Conservation (phyloP, 1,140 invertebrate genomes). For the Eueides isabella region DNA sequence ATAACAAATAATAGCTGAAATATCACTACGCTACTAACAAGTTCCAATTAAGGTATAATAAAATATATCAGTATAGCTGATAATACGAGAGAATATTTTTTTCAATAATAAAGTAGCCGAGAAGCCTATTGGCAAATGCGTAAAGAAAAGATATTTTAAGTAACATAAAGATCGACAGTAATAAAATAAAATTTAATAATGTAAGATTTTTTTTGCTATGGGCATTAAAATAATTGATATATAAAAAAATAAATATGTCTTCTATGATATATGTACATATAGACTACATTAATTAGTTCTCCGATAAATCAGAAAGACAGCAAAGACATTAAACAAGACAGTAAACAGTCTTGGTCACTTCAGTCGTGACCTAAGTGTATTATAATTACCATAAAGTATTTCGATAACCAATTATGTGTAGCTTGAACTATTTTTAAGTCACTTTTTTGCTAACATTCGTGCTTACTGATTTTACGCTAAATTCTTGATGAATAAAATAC, state of each 20-base stretch:
- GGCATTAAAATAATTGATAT: neutral
- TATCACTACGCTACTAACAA: too few species aligned
- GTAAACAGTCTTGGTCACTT: conserved; percentile 44
- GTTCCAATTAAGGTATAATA: too few species aligned
- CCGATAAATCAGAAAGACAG: neutral
- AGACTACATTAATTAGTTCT: neutral
- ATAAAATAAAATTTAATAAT: too few species aligned
- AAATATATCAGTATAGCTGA: too few species aligned
- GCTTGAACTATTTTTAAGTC: conserved; percentile 37
- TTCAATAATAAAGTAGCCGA: too few species aligned
- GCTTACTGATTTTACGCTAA: conserved; percentile 45
- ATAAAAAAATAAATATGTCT: neutral
- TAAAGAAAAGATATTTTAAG: too few species aligned
- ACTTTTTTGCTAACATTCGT: conserved; percentile 44
- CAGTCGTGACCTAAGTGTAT: conserved; percentile 50
- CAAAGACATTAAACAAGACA: conserved; percentile 41
- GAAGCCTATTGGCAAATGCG: too few species aligned
- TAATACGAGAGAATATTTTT: too few species aligned
- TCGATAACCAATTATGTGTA: conserved; percentile 44
- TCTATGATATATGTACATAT: neutral
- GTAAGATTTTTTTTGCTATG: too few species aligned
- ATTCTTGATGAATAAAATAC: conserved; percentile 38
- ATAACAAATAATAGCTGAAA: too few species aligned
- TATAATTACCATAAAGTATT: conserved; percentile 54
- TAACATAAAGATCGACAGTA: too few species aligned